Conservation (phyloP, 2,797 vertebrate genomes). For the Lacerta viridis region DNA sequence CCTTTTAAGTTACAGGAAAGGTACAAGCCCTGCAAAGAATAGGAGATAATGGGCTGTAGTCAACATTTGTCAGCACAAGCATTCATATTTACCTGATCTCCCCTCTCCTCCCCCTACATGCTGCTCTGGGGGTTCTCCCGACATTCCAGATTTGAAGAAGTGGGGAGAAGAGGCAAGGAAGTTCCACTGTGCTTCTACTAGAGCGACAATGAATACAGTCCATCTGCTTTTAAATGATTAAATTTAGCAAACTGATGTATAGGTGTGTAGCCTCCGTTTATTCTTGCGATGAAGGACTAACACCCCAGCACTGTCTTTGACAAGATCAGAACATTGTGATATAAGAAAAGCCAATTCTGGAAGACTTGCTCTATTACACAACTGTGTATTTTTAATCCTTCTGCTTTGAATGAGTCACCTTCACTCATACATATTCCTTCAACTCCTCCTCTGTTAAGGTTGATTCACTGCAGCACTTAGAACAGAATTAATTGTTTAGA, state of each 20-base stretch:
- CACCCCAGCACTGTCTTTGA: background rate
- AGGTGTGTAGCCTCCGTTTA: rapidly evolving
- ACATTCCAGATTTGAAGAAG: background rate
- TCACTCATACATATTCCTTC: slow-evolving; percentile 71
- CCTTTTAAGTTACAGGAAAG: slow-evolving; percentile 27
- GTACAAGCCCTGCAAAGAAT: slow-evolving; percentile 5
- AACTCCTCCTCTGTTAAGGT: slow-evolving; percentile 71
- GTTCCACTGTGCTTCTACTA: background rate
- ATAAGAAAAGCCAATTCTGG: slow-evolving; percentile 16
- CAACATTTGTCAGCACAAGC: too few relatives aligned
- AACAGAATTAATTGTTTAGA: slow-evolving; percentile 73
- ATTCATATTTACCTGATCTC: too few relatives aligned
- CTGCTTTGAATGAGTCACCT: slow-evolving; percentile 73
- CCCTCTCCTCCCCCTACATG: too few relatives aligned
- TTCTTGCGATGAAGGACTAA: background rate
- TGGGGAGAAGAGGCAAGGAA: background rate
- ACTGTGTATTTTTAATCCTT: slow-evolving; percentile 75
- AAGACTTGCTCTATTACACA: slow-evolving; percentile 46
- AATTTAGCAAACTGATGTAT: background rate
- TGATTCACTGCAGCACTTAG: slow-evolving; percentile 75
- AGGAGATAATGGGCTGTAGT: too few relatives aligned
- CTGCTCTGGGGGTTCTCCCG: too few relatives aligned
- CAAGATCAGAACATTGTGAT: slow-evolving; percentile 6
- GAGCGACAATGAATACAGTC: too few relatives aligned
- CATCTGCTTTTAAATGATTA: background rate